Evolutionary conservation across 2,888 invertebrate genomes (phyloP).

Genomic region (Tenthredo distinguenda): DNA sequence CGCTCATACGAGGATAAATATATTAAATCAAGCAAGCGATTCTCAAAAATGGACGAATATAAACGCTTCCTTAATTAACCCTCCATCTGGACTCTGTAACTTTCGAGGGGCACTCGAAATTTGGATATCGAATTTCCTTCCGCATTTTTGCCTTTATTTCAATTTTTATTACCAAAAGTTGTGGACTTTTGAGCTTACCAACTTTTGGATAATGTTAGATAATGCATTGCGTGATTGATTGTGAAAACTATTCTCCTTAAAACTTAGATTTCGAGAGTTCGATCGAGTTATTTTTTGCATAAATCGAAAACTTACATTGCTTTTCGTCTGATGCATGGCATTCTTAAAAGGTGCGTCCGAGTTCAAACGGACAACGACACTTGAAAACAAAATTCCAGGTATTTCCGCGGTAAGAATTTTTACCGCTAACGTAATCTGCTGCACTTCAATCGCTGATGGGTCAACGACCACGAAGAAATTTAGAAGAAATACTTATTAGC

Average conservation of each 20-base stretch:
- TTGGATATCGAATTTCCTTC: not conserved
- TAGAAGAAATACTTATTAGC: not conserved
- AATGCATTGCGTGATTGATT: no score
- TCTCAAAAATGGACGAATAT: not conserved
- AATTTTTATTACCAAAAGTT: not conserved
- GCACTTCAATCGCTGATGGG: not conserved
- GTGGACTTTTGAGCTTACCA: not conserved
- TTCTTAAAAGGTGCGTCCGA: not conserved
- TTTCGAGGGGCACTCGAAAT: not conserved
- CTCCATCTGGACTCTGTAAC: not conserved
- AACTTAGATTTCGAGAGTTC: not conserved
- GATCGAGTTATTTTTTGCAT: not conserved
- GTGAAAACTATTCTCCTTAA: no score
- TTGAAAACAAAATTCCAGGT: not conserved
- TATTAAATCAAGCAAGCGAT: not conserved
- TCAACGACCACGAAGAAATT: not conserved
- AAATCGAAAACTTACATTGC: no score
- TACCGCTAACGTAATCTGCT: not conserved
- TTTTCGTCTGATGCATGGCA: not conserved
- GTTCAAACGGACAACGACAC: constrained; percentile 3
- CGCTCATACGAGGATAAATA: not conserved
- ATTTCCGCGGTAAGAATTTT: constrained; percentile 12
- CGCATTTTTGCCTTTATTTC: no score
- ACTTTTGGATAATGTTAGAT: not conserved
- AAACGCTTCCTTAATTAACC: not conserved